Conservation (phyloP, 2,113 vertebrate species). For the Phyllostomus discolor region DNA sequence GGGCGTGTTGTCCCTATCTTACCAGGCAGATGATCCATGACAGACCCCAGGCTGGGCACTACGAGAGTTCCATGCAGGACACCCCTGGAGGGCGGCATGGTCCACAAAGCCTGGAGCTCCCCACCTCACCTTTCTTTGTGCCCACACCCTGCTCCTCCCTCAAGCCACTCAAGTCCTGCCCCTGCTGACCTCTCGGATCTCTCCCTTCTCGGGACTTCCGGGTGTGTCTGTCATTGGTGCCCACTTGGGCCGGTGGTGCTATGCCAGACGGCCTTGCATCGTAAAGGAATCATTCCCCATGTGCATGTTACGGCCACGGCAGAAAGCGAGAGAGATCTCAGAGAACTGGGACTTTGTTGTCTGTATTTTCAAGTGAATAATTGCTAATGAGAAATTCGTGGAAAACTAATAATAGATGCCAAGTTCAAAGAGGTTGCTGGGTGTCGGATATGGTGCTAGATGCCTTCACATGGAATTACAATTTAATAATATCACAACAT, state of each 20-base stretch:
- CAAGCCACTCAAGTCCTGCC: not conserved
- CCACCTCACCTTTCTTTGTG: not conserved
- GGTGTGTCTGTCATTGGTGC: not conserved
- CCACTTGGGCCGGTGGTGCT: not conserved
- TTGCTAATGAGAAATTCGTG: not conserved
- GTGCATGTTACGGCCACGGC: not conserved
- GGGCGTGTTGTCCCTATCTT: not conserved
- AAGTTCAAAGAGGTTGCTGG: not conserved
- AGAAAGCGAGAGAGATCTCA: not conserved
- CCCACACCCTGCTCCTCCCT: not conserved
- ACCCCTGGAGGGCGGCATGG: rapidly evolving
- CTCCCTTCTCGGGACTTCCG: not conserved
- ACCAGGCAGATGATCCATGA: not conserved
- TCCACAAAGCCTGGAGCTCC: not conserved
- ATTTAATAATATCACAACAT: not conserved
- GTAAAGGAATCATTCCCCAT: not conserved
- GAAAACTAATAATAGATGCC: not conserved
- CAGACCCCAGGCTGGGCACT: rapidly evolving
- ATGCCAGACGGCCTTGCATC: rapidly evolving
- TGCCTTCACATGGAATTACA: not conserved
- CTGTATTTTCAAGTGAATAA: not conserved
- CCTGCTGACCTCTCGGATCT: not conserved
- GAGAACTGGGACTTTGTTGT: not conserved
- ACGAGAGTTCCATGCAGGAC: not conserved
- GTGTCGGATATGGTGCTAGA: not conserved